Evolutionary conservation across 2,797 vertebrate genomes (phyloP), one percentile per base, ranked within the genome.

Genomic region (Lithobates sylvaticus): DNA sequence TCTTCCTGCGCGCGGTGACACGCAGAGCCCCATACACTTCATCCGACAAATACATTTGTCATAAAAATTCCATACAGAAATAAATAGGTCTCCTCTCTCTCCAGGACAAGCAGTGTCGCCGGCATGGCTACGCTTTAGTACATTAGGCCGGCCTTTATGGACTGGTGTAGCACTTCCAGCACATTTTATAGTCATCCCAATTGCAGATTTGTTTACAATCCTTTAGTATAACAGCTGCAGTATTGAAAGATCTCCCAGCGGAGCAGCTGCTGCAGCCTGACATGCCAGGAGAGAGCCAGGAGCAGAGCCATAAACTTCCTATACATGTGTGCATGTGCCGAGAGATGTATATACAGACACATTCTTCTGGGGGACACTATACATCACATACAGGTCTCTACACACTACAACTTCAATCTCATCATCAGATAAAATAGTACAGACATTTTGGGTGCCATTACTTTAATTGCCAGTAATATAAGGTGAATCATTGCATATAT

Each of bases 141-240:
- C 10, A 15, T 67, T 10, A 29, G 9, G 65, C 10, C 0, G 26
- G 36, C 10, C 71, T 44, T 15, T 10, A 27, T 74, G 23, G 36
- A 21, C 36, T 39, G 18, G 32, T 64, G 70, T 27, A 16, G 50
- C 26, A 32, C 29, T 58, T 69, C 26, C 67, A 72, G 68, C 54
- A 58, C 80, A 82, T 82, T 82, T 74, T 73, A 73, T 81, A 72
- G 67, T 16, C 18, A 73, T 74, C 50, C 27, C 18, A 65, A 87
- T 83, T 54, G 68, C 69, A 75, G 80, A 84, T 79, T 83, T 87
- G 81, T 84, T 87, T 87, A 87, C 75, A 87, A 69, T 87, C 79
- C 81, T 87, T n/a, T 72, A 61, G 21, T 58, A 79, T 23, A 83
- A 87, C 86, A 87, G 86, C 86, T 87, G 86, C 86, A 78, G 58